Evolutionary conservation across 2,797 vertebrate genomes (phyloP).

Genomic region (Trichosurus vulpecula): DNA sequence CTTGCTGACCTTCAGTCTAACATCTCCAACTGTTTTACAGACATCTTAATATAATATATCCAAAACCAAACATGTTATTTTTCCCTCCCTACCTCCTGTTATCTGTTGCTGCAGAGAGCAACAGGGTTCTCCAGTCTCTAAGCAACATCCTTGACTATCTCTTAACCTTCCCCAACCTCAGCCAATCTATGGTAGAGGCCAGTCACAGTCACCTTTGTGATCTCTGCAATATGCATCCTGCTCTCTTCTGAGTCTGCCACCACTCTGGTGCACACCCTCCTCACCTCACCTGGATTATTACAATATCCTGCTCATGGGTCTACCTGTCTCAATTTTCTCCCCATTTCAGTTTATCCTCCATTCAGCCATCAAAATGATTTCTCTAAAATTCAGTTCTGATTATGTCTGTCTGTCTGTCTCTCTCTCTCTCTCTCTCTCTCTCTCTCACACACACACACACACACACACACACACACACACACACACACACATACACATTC

Average conservation of each 20-base stretch:
- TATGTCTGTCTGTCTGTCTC: too few relatives aligned
- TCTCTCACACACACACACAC: too few relatives aligned
- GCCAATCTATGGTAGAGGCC: neutral
- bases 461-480: too few relatives aligned
- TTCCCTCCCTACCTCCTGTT: neutral
- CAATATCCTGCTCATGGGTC: neutral
- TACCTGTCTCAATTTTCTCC: neutral
- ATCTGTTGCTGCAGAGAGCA: neutral
- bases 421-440: too few relatives aligned
- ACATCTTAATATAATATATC: neutral
- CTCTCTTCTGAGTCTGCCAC: neutral
- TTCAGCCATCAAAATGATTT: neutral
- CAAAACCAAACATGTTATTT: neutral
- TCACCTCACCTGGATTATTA: neutral
- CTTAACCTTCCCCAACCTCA: neutral
- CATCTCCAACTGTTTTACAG: neutral
- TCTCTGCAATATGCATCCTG: neutral
- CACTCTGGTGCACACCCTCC: neutral
- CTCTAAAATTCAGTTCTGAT: neutral
- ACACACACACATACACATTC: too few relatives aligned
- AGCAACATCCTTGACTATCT: neutral
- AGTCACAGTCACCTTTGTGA: neutral
- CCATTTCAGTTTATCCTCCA: neutral
- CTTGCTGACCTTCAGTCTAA: too few relatives aligned
- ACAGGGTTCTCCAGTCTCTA: neutral